Evolutionary conservation across 2,797 vertebrate genomes (phyloP), one percentile per base, ranked within the genome.

Genomic region (Paguma larvata): DNA sequence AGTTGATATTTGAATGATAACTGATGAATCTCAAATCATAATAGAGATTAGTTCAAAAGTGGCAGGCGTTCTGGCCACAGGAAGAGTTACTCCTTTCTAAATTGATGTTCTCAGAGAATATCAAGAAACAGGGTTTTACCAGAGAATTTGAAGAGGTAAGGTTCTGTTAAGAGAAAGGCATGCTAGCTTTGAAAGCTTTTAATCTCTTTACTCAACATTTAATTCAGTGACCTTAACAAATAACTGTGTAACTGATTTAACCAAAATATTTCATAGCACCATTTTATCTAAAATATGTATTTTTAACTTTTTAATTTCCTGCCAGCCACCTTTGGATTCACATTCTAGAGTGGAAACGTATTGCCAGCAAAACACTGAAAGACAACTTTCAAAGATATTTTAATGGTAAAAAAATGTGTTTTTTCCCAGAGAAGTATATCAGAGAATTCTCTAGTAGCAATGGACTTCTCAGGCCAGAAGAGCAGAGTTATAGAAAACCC

Each of bases 391-490:
- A 96, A 53, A 84, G 59, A 65, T 41, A 30, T 70, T 93, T 96
- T 87, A 89, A 85, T 96, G 63, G 67, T 95, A 56, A 90, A 92
- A 62, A 68, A 2, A n/a, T 67, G 5, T 18, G 53, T 62, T 86
- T 97, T 75, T 96, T 38, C 99, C 91, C 98, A 99, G 99, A 99
- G 99, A 97, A 99, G 99, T 98, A 99, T 99, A 98, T 99, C 99
- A 15, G 99, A 99, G 98, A 99, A 99, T 98, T 99, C 99, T 46
- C 98, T 99, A 92, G 99, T 99, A 98, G 99, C 99, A 97, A 99
- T 99, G 99, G 99, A 99, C 98, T 99, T 99, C 98, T 99, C 99
- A 79, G 99, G 99, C 94, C 99, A 99, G 97, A 99, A 99, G 98
- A 99, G 99, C 98, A 99, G 99, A 94, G 99, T 99, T 98, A 99